phyloP scores from a whole-genome alignment of 2,113 vertebrate genomes.

The Phalacrocorax aristotelis region DNA sequence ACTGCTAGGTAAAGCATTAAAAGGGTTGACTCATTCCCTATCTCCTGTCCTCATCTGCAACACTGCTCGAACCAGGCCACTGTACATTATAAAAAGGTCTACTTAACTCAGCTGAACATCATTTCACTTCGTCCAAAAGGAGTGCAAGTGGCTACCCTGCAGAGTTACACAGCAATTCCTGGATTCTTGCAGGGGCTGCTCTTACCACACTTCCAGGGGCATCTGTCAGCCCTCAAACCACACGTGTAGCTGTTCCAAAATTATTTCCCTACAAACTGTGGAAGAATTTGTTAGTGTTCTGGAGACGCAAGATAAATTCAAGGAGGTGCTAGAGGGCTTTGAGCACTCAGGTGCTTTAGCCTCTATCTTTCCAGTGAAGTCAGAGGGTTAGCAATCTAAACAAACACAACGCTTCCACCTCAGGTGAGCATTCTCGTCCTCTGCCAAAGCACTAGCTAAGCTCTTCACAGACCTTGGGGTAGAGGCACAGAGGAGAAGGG shows the following conservation, averaged over 20 bases:
- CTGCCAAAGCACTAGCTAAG: background rate
- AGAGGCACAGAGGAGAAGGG: background rate
- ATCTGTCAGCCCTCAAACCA: background rate
- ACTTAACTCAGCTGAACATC: background rate
- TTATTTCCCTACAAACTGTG: accelerated
- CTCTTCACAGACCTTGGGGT: background rate
- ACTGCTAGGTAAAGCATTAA: background rate
- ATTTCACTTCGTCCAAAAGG: background rate
- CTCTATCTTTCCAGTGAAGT: background rate
- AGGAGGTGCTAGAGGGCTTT: background rate
- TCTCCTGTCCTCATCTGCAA: background rate
- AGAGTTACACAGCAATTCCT: background rate
- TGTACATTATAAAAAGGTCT: background rate
- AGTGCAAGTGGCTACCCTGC: background rate
- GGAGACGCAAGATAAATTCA: background rate
- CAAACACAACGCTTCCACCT: accelerated
- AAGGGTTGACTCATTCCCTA: background rate
- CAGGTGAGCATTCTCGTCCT: background rate
- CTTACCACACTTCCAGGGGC: background rate
- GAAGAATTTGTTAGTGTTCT: background rate
- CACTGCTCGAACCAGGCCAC: background rate
- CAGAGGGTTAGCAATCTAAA: background rate
- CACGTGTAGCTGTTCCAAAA: background rate
- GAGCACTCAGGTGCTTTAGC: background rate
- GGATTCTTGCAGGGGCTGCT: background rate